These are phyloP conservation scores for Gracilinanus agilis DNA, from an alignment of 2,113 vertebrate species.

Conservation along the genomic window DNA sequence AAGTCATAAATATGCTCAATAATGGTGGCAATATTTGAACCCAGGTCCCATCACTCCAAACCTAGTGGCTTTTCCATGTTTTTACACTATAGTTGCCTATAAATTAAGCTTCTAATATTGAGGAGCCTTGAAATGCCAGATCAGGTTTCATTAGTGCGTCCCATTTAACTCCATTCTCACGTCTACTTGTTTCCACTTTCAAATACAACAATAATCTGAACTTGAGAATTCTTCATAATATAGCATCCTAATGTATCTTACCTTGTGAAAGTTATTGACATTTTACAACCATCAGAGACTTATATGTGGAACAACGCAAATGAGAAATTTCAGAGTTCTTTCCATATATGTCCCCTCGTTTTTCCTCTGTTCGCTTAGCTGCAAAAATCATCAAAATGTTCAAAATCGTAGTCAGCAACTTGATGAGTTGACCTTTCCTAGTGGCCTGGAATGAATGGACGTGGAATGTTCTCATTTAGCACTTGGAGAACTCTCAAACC, in stretches of 20 bases:
- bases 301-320: constrained; percentile 43
- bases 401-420: constrained; percentile 33
- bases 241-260: neutral
- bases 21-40: neutral
- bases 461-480: constrained; percentile 45
- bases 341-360: constrained; percentile 13
- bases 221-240: neutral
- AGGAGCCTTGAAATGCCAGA: neutral
- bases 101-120: constrained; percentile 7
- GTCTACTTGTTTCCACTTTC: neutral
- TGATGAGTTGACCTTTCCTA: constrained; percentile 42
- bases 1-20: neutral
- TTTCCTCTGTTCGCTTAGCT: constrained; percentile 62
- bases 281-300: constrained; percentile 37
- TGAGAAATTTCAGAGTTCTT: constrained; percentile 36
- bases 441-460: constrained; percentile 63
- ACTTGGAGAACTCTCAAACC: constrained; percentile 19
- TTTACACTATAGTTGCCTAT: neutral
- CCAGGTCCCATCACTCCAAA: neutral
- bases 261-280: neutral
- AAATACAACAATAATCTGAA: neutral
- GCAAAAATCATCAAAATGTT: constrained; percentile 63
- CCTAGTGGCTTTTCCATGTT: neutral
- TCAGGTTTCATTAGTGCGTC: constrained; percentile 8
- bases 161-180: neutral